These are phyloP conservation scores for Agrotis ipsilon DNA, from an alignment of 2,888 invertebrate genomes.

Conservation along the genomic window DNA sequence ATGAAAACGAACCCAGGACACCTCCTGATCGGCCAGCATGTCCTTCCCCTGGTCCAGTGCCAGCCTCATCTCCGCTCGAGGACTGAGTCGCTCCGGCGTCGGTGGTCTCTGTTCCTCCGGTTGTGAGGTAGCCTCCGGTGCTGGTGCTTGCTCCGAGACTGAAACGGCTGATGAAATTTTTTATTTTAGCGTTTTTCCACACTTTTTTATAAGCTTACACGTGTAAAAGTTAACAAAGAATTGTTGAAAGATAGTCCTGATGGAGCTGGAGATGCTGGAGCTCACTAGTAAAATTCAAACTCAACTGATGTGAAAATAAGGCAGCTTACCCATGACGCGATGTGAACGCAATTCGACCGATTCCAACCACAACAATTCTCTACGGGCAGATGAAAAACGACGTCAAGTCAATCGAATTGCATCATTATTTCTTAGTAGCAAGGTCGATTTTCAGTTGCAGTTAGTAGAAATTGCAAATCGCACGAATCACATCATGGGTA, in stretches of 20 bases:
- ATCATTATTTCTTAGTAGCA: too few species aligned
- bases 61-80: slow-evolving; percentile 93
- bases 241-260: too few species aligned
- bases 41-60: slow-evolving; percentile 91
- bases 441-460: too few species aligned
- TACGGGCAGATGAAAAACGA: too few species aligned
- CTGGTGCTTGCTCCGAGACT: slow-evolving; percentile 86
- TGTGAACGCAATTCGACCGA: too few species aligned
- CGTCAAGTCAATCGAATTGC: too few species aligned
- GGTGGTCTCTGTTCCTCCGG: slow-evolving; percentile 78
- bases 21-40: slow-evolving; percentile 89
- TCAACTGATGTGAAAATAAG: neutral
- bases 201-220: neutral
- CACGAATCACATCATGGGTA: too few species aligned
- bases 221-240: too few species aligned
- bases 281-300: neutral
- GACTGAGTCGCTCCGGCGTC: slow-evolving; percentile 90
- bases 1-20: slow-evolving; percentile 76
- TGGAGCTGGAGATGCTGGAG: too few species aligned
- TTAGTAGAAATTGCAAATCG: too few species aligned
- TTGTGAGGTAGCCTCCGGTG: slow-evolving; percentile 77
- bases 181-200: neutral
- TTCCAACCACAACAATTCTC: too few species aligned
- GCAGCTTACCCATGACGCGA: too few species aligned
- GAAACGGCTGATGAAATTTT: slow-evolving; percentile 32